Conservation (phyloP, 1,140 invertebrate genomes). For the Drosophila eugracilis region DNA sequence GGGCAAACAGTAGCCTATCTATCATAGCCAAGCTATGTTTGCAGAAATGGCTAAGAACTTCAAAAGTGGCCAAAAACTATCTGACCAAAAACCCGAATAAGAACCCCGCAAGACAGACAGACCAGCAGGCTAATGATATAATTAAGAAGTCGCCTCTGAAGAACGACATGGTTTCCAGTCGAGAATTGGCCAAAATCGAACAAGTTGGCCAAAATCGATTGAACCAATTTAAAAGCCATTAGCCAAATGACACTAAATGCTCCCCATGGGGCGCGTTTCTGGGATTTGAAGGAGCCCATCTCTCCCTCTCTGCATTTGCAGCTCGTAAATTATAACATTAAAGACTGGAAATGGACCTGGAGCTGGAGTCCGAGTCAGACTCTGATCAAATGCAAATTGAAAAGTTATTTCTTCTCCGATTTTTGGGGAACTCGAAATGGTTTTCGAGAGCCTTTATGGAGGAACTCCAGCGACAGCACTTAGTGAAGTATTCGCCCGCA, state of each 20-base stretch:
- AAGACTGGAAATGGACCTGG: conserved; percentile 6
- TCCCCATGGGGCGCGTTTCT: conserved; percentile 44
- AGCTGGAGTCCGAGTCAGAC: too few species aligned
- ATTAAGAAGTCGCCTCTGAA: conserved; percentile 33
- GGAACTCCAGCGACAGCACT: conserved; percentile 56
- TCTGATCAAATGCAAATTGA: conserved; percentile 64
- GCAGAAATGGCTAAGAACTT: too few species aligned
- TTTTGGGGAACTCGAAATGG: background rate
- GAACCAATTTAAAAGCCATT: conserved; percentile 74
- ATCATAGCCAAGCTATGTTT: background rate
- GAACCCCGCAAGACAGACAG: background rate
- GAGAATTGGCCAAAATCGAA: conserved; percentile 5
- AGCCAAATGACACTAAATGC: conserved; percentile 77
- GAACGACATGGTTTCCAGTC: conserved; percentile 18
- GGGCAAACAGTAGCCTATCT: conserved; percentile 16
- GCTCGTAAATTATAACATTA: conserved; percentile 79
- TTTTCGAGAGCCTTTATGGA: background rate
- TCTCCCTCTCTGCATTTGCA: conserved; percentile 35
- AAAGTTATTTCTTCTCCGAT: conserved; percentile 19
- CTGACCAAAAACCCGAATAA: background rate
- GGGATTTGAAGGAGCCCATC: conserved; percentile 25
- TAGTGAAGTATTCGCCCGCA: conserved; percentile 73
- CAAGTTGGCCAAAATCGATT: conserved; percentile 24
- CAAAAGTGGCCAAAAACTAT: too few species aligned
- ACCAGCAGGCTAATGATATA: conserved; percentile 44